These are phyloP conservation scores for Stomatorhinus ivindoensis DNA, from an alignment of 2,113 vertebrate species.

Conservation along the genomic window DNA sequence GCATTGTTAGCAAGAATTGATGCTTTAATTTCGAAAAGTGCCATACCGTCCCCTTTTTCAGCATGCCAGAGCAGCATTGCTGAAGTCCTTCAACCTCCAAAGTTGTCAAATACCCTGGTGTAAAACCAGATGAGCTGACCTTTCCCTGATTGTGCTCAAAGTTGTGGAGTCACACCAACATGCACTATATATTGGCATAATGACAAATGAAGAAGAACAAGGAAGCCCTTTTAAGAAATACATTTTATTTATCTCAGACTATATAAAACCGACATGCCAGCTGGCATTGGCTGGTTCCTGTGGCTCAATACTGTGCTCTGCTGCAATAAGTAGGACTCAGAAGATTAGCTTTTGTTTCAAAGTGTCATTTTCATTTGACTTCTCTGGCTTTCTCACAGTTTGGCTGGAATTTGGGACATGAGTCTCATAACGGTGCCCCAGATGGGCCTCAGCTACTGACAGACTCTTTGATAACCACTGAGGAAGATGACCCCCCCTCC, in stretches of 20 bases:
- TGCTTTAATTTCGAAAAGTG: background rate
- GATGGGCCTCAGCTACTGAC: background rate
- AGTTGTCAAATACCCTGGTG: background rate
- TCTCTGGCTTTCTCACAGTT: background rate
- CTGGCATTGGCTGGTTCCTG: background rate
- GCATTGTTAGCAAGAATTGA: background rate
- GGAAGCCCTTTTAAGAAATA: background rate
- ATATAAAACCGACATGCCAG: background rate
- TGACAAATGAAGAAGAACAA: background rate
- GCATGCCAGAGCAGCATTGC: background rate
- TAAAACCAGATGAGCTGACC: background rate
- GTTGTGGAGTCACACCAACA: background rate
- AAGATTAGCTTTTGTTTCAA: slow-evolving; percentile 2
- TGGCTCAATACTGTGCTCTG: background rate
- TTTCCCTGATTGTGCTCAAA: background rate
- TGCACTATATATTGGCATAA: background rate
- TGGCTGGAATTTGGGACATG: background rate
- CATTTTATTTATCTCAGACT: background rate
- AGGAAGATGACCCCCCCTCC: background rate
- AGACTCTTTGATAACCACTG: background rate
- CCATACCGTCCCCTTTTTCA: background rate
- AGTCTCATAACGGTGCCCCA: background rate
- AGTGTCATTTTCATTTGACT: background rate
- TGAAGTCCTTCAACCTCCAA: background rate
- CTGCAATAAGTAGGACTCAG: background rate